Evolutionary conservation across 2,888 invertebrate species (phyloP), one percentile per base, ranked within the genome.

Genomic region (Amphipyra berbera): DNA sequence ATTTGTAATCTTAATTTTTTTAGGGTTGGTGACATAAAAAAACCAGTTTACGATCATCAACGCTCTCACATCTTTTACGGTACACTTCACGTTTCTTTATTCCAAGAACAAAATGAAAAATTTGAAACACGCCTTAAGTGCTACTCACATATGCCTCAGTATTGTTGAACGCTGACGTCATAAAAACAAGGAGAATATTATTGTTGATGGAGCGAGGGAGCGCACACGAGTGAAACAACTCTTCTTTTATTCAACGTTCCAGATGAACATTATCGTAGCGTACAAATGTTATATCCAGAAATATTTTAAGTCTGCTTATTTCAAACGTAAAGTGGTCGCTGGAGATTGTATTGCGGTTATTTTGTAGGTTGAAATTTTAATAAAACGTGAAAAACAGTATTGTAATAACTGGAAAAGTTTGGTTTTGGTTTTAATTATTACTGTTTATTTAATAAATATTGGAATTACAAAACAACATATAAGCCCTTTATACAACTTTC

Each of bases 211-310:
- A 53, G 46, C 53, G 15, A 38, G 12, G 12, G 30, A 30, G 30
- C 30, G 7, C 48, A 33, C 1, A 35, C 14, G 35, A 45, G 27
- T 38, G 37, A n/a, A 10, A n/a, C 57, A 21, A 49, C 64, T 68
- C 21, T 58, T 76, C 52, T 75, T 67, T 78, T 75, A 76, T 76
- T 76, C 76, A 76, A 49, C 56, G 61, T 44, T 57, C 64, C 62
- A 67, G 63, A 67, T 71, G 54, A 64, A 63, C 61, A 67, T 75
- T 64, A 78, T 67, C 75, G 56, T 70, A 53, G 67, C 71, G 62
- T 68, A 74, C 70, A 74, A 74, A 74, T 74, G 57, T 74, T 73
- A 58, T 57, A 58, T 48, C 35, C 58, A 63, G 71, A 75, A 60
- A 70, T 69, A 72, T 70, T 73, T 75, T 52, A 52, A 75, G 61